These are phyloP conservation scores for Caradrina clavipalpis DNA, from an alignment of 2,888 invertebrate genomes.

Conservation along the genomic window DNA sequence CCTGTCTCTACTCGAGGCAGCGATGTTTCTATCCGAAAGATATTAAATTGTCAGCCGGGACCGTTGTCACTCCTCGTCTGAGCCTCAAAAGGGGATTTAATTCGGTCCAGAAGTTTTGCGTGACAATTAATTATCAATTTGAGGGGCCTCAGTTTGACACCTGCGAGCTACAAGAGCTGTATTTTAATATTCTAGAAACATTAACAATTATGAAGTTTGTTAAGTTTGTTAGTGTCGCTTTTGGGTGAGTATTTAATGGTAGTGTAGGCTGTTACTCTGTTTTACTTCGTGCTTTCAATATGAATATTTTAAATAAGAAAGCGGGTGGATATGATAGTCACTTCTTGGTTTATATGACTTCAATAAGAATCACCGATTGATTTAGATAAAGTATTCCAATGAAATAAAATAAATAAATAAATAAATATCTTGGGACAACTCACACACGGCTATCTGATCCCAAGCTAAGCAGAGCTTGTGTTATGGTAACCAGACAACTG, in stretches of 20 bases:
- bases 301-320: too few species aligned
- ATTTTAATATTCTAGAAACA: constrained; percentile 62
- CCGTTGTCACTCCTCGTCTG: constrained; percentile 80
- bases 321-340: too few species aligned
- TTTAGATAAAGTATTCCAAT: too few species aligned
- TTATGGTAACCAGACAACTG: too few species aligned
- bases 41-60: constrained; percentile 89
- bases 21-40: constrained; percentile 83
- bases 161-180: constrained; percentile 72
- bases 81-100: constrained; percentile 87
- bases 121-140: constrained; percentile 90
- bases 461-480: too few species aligned
- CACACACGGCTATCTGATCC: too few species aligned
- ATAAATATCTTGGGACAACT: too few species aligned
- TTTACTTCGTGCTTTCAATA: neutral
- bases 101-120: constrained; percentile 87
- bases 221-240: constrained; percentile 34
- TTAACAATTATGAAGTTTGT: constrained; percentile 59
- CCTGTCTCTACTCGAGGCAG: constrained; percentile 55
- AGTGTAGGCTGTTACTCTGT: neutral
- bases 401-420: too few species aligned
- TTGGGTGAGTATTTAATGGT: constrained; percentile 12
- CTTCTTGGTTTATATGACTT: too few species aligned
- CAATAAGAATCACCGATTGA: too few species aligned
- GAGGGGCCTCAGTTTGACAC: constrained; percentile 82